A percentile compares a stretch with the other conserved stretches of the same genome.
Conservation (phyloP, 2,888 invertebrate species). For the Melieria omissa region DNA sequence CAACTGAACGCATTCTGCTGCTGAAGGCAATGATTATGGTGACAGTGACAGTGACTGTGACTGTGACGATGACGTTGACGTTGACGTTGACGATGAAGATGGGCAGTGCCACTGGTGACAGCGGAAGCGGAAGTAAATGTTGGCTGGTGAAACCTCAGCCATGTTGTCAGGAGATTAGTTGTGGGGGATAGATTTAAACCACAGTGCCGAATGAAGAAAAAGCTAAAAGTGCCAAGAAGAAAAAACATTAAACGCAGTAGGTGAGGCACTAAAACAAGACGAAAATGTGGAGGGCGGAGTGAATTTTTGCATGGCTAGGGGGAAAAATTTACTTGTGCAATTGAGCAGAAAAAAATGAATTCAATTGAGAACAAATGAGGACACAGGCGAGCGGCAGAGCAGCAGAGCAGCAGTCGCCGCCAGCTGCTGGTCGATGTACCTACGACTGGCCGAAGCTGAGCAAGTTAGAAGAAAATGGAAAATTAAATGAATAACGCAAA, state of each 20-base stretch:
- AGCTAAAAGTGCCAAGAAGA: neutral
- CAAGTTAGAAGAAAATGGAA: neutral
- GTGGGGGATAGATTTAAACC: neutral
- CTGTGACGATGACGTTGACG: no score
- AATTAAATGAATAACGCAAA: neutral
- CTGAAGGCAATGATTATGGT: no score
- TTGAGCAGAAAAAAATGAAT: constrained; percentile 15
- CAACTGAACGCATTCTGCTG: no score
- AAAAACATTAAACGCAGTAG: neutral
- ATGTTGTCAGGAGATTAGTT: constrained; percentile 12
- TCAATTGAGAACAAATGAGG: neutral
- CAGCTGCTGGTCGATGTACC: neutral
- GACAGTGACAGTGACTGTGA: no score
- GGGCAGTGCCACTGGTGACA: neutral
- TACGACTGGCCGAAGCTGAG: neutral
- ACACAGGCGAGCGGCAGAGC: neutral
- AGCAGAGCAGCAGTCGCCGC: neutral
- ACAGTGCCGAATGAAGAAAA: neutral
- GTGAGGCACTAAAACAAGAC: no score
- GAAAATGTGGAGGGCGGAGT: no score
- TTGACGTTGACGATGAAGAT: no score
- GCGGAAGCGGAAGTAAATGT: constrained; percentile 17
- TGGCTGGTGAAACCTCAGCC: constrained; percentile 6
- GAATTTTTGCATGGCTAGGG: neutral
- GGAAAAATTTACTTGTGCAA: constrained; percentile 5